A percentile compares a stretch with the other conserved stretches of the same genome.
Conservation (phyloP, 2,113 vertebrate genomes). For the Fregata magnificens region DNA sequence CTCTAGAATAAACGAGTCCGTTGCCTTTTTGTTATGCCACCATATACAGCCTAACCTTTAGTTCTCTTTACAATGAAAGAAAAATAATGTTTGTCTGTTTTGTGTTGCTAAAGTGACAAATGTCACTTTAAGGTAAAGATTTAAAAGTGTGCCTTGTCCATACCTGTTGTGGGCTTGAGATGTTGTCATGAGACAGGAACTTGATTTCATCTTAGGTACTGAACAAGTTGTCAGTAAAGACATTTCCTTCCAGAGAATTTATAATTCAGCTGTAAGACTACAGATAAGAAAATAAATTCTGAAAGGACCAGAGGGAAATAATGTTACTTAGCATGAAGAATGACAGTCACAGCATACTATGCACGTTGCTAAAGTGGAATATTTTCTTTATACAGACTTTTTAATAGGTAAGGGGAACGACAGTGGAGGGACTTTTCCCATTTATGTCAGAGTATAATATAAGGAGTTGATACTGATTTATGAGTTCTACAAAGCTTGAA, state of each 20-base stretch:
- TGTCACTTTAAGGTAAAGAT: neutral
- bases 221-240: neutral
- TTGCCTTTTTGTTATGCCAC: neutral
- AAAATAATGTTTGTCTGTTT: neutral
- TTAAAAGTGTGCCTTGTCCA: neutral
- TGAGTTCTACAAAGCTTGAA: neutral
- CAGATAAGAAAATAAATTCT: neutral
- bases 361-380: neutral
- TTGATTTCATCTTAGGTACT: neutral
- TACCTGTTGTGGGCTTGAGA: neutral
- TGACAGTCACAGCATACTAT: neutral
- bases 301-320: neutral
- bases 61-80: neutral
- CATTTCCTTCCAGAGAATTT: neutral
- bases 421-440: neutral
- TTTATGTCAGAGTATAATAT: neutral
- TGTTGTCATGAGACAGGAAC: neutral
- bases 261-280: neutral
- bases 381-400: neutral
- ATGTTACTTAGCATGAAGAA: neutral
- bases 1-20: neutral
- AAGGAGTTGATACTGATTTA: slow-evolving; percentile 21
- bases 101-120: neutral
- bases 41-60: neutral
- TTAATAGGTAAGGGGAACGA: neutral